Evolutionary conservation across 2,797 vertebrate genomes (phyloP).

Genomic region (Labroides dimidiatus): DNA sequence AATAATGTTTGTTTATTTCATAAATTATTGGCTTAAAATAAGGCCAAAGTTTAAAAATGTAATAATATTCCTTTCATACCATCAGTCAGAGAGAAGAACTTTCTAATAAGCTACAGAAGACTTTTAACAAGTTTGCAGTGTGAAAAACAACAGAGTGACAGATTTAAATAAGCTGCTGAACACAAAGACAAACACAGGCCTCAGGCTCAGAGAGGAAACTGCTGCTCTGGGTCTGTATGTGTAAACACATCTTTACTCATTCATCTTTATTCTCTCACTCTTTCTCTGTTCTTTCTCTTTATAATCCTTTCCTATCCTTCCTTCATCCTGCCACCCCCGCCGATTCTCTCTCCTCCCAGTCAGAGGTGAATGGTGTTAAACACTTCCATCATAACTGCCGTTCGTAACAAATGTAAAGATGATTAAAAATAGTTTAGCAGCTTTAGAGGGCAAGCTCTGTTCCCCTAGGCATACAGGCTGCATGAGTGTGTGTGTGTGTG

Average conservation of each 20-base stretch:
- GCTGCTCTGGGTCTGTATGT: not conserved
- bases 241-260: not conserved
- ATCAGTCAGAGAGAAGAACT: not conserved
- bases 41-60: not conserved
- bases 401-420: constrained; percentile 55
- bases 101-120: not conserved
- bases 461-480: constrained; percentile 6
- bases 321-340: not conserved
- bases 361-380: constrained; percentile 49
- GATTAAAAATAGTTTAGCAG: constrained; percentile 56
- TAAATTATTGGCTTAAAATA: not conserved
- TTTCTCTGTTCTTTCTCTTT: no score
- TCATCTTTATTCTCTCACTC: not conserved
- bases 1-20: no score
- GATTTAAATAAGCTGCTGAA: not conserved
- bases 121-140: not conserved
- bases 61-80: not conserved
- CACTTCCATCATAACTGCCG: constrained; percentile 49
- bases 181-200: not conserved
- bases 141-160: not conserved
- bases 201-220: not conserved
- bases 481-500: constrained; percentile 9
- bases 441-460: constrained; percentile 1
- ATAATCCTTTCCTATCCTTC: not conserved
- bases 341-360: constrained; percentile 10